phyloP scores from a whole-genome alignment of 2,113 vertebrate species.

The Pterocles gutturalis region DNA sequence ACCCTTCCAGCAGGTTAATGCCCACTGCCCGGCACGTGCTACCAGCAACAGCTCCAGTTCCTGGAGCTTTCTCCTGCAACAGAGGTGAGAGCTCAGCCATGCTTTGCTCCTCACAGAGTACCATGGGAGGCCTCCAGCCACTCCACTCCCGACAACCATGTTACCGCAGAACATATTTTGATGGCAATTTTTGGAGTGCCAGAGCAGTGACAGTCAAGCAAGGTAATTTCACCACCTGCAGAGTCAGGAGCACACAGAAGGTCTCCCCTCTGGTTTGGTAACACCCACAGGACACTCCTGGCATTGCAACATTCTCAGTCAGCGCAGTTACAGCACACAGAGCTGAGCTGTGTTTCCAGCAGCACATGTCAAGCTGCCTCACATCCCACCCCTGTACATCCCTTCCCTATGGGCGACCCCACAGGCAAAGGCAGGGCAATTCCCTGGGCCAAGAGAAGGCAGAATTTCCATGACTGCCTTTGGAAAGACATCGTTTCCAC shows the following conservation, averaged over 20 bases:
- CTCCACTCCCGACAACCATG: not conserved
- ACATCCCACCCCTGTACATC: rapidly evolving
- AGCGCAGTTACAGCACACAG: not conserved
- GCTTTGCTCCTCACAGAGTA: not conserved
- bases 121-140: not conserved
- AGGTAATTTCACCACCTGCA: not conserved
- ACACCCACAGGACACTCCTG: rapidly evolving
- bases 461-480: not conserved
- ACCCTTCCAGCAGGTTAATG: not conserved
- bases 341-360: not conserved
- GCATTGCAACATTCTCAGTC: rapidly evolving
- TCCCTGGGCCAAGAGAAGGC: not conserved
- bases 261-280: not conserved
- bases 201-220: not conserved
- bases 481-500: not conserved
- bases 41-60: not conserved
- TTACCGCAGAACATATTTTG: not conserved
- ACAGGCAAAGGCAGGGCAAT: not conserved
- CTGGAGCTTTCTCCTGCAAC: not conserved
- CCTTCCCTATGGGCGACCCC: not conserved
- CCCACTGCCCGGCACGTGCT: rapidly evolving
- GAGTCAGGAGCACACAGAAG: not conserved
- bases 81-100: rapidly evolving
- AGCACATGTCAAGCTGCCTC: not conserved
- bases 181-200: not conserved